Evolutionary conservation across 2,113 vertebrate species (phyloP), one percentile per base, ranked within the genome.

Genomic region (Peromyscus californicus): DNA sequence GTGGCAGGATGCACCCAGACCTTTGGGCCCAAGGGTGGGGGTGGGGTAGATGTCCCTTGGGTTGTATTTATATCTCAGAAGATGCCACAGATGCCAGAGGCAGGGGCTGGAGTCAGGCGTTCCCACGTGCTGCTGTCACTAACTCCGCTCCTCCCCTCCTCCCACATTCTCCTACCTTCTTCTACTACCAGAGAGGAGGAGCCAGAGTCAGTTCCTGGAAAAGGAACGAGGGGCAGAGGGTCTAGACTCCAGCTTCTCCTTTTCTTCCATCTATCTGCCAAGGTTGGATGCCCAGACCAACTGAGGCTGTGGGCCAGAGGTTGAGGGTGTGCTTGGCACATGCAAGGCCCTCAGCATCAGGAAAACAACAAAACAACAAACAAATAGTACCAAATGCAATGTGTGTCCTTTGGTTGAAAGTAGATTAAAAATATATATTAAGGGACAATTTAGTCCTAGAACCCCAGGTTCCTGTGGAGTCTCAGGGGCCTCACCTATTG

Each of bases 61-160:
- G 21, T 93, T 96, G 97, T 98, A 98, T 98, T 98, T 98, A 96
- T 98, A 98, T 97, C 98, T 97, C 91, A 76, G 75, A 96, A 97
- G 97, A 98, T 98, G 95, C 98, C 98, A 97, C 75, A 57, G 79
- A 98, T 98, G 97, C 98, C 98, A 94, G 97, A 98, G 83, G 89
- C 96, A 91, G 59, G 79, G 90, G 89, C 93, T 95, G 97, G 97
- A 97, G 97, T 95, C 98, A 97, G 97, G 93, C 75, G 33, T 97
- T 97, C 96, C 96, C 98, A 98, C 97, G 97, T 98, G 98, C 97
- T 13, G 97, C 97, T 98, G 98, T 98, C 98, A 98, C 97, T 98
- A 98, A 98, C 82, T 67, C 26, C 8, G 7, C 74, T 12, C 79
- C 48, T 69, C 93, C 36, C 61, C 31, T 54, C 90, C 90, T 74